Evolutionary conservation across 2,888 invertebrate species (phyloP).

Genomic region (Ochropleura plecta): DNA sequence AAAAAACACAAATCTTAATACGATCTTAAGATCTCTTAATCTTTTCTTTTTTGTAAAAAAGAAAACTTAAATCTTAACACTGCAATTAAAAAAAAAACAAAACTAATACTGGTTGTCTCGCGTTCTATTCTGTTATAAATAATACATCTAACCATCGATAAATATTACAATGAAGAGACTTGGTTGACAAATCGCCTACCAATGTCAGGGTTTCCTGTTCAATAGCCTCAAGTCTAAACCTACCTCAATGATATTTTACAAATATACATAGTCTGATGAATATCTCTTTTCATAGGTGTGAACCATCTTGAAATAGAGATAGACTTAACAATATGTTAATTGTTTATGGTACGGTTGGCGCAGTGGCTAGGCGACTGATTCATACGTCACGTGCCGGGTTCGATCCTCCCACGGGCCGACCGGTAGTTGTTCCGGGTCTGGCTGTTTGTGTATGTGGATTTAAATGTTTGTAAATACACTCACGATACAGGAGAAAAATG

Average conservation of each 20-base stretch:
- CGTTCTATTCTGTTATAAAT: too few relatives aligned
- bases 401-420: background rate
- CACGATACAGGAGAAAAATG: too few relatives aligned
- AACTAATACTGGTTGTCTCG: background rate
- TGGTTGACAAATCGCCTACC: background rate
- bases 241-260: conserved; percentile 1
- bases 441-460: background rate
- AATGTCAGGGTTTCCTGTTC: conserved; percentile 2
- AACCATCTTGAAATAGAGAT: background rate
- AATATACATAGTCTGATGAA: background rate
- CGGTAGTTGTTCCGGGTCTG: background rate
- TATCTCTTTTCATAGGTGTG: background rate
- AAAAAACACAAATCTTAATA: too few relatives aligned
- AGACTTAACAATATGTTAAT: background rate
- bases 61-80: too few relatives aligned
- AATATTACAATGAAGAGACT: background rate
- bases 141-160: background rate
- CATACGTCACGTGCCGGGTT: background rate
- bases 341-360: background rate
- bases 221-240: background rate
- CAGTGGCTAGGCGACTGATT: background rate
- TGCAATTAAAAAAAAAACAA: background rate
- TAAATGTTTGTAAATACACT: too few relatives aligned
- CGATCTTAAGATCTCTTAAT: too few relatives aligned
- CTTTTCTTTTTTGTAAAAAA: too few relatives aligned